Evolutionary conservation across 2,888 invertebrate species (phyloP).

Genomic region (Aplocera efformata): DNA sequence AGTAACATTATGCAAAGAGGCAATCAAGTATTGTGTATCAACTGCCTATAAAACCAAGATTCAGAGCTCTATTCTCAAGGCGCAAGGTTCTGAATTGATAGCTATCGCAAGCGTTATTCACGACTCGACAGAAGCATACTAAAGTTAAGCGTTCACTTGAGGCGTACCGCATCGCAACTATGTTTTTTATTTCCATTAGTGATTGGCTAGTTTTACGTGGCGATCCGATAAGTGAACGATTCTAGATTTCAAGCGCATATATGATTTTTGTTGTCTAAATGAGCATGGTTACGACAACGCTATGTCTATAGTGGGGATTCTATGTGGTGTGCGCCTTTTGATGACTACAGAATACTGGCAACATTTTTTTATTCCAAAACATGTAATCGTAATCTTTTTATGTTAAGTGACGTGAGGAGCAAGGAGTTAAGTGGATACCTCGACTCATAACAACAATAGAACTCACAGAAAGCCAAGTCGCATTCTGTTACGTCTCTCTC

Average conservation of each 20-base stretch:
- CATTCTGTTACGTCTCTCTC: too few relatives aligned
- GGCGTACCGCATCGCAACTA: conserved; percentile 4
- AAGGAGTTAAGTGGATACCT: too few relatives aligned
- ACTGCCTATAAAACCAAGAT: background rate
- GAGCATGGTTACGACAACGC: conserved; percentile 54
- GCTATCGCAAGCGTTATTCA: conserved; percentile 18
- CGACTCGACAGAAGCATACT: conserved; percentile 23
- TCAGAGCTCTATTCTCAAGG: conserved; percentile 8
- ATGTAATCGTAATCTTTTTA: too few relatives aligned
- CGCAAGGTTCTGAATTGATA: conserved; percentile 5
- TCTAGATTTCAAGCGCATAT: conserved; percentile 13
- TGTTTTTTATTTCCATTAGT: background rate
- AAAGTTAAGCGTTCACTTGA: conserved; percentile 10
- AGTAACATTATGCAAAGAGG: too few relatives aligned
- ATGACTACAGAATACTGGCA: conserved; percentile 25
- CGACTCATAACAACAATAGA: too few relatives aligned
- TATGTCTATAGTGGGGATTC: conserved; percentile 44
- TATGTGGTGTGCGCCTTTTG: conserved; percentile 40
- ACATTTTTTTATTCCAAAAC: too few relatives aligned
- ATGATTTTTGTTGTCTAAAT: conserved; percentile 38
- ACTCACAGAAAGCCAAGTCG: too few relatives aligned
- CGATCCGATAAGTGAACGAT: background rate
- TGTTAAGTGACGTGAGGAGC: too few relatives aligned
- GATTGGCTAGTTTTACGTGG: background rate
- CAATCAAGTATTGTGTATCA: too few relatives aligned